These are phyloP conservation scores for Priocnemis perturbator DNA, from an alignment of 2,888 invertebrate species.

Conservation along the genomic window DNA sequence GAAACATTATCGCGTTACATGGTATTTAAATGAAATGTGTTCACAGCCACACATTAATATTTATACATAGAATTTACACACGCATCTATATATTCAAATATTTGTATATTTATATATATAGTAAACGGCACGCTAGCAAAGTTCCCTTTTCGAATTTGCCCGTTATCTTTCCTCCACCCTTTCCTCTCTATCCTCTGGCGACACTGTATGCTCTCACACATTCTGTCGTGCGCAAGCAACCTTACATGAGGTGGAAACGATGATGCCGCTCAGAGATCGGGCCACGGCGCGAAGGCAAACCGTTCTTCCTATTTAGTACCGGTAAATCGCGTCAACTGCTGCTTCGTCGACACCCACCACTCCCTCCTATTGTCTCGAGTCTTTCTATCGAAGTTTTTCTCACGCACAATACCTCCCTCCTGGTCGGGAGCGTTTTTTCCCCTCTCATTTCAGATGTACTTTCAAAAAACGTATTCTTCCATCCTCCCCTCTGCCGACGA, in stretches of 20 bases:
- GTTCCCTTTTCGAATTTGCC: neutral
- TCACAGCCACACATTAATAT: constrained; percentile 76
- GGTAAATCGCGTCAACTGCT: too few relatives aligned
- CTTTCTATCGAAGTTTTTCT: neutral
- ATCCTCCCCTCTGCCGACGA: too few relatives aligned
- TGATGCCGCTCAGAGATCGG: too few relatives aligned
- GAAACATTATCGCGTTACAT: constrained; percentile 50
- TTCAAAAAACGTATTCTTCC: too few relatives aligned
- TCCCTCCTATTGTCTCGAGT: too few relatives aligned
- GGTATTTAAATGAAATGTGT: constrained; percentile 69
- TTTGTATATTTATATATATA: constrained; percentile 44
- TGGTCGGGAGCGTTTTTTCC: too few relatives aligned
- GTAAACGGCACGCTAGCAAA: neutral
- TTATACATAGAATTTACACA: constrained; percentile 45
- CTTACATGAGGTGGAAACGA: neutral
- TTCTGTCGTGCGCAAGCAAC: neutral
- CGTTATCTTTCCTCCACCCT: neutral
- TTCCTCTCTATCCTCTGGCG: neutral
- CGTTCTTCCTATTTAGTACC: too few relatives aligned
- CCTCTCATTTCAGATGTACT: too few relatives aligned
- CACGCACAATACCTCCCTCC: neutral
- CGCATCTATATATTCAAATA: constrained; percentile 41
- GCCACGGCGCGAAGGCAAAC: too few relatives aligned
- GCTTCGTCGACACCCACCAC: neutral
- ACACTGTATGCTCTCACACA: neutral